Conservation (phyloP, 2,888 invertebrate genomes). For the Hyppa rectilinea region DNA sequence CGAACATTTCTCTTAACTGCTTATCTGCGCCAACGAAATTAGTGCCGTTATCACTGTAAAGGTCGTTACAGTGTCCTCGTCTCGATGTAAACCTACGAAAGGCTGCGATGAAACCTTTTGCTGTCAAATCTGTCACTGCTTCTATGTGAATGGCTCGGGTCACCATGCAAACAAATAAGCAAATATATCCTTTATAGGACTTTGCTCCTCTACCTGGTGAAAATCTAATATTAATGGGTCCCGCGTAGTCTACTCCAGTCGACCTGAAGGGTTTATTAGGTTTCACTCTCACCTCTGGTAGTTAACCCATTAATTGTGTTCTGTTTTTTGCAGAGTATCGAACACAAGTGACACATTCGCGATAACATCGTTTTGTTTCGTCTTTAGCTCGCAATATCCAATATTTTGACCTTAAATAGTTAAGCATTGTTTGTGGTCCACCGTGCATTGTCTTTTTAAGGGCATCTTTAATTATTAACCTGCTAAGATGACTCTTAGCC, state of each 20-base stretch:
- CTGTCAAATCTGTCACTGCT: conserved; percentile 30
- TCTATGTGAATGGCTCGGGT: conserved; percentile 30
- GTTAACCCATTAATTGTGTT: conserved; percentile 14
- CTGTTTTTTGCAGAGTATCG: neutral
- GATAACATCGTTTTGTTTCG: neutral
- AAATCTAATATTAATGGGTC: conserved; percentile 1
- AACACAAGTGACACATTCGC: conserved; percentile 11
- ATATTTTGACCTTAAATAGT: conserved; percentile 24
- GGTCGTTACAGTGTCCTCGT: conserved; percentile 19
- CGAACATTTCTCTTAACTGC: conserved; percentile 28
- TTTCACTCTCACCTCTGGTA: conserved; percentile 22
- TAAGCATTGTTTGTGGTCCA: conserved; percentile 24
- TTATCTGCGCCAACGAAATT: conserved; percentile 42
- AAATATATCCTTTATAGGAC: conserved; percentile 14
- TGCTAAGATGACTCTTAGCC: conserved; percentile 37
- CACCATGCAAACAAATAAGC: conserved; percentile 26
- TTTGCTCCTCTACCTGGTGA: conserved; percentile 14
- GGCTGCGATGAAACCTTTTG: conserved; percentile 41
- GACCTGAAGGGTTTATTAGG: conserved; percentile 13
- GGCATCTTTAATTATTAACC: conserved; percentile 22
- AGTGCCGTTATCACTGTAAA: conserved; percentile 42
- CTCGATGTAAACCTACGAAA: conserved; percentile 29
- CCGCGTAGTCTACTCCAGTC: conserved; percentile 20
- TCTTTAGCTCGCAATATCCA: conserved; percentile 27
- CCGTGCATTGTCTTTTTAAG: conserved; percentile 22